A percentile compares a stretch with the other conserved stretches of the same genome.
Evolutionary conservation across 2,888 invertebrate species (phyloP).

Genomic region (Himalopsyche japonica): DNA sequence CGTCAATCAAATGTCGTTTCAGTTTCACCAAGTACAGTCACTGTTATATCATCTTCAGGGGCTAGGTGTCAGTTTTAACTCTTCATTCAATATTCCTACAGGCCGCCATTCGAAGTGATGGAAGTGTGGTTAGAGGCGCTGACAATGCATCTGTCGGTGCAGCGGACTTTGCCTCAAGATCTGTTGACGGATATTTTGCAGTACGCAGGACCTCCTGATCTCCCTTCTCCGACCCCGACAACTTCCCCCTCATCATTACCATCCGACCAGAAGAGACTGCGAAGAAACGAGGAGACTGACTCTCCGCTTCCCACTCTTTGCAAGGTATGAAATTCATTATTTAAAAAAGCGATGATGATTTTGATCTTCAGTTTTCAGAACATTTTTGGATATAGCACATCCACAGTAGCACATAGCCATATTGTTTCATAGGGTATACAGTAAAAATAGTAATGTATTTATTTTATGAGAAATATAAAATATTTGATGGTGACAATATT

Average conservation of each 20-base stretch:
- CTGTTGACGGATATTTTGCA: slow-evolving; percentile 76
- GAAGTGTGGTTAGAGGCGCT: slow-evolving; percentile 86
- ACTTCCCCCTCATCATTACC: background rate
- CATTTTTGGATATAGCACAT: too few species aligned
- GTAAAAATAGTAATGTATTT: too few species aligned
- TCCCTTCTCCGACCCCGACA: background rate
- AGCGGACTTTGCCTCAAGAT: slow-evolving; percentile 66
- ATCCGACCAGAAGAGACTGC: background rate
- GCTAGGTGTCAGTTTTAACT: background rate
- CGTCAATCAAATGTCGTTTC: too few species aligned
- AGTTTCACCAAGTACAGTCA: too few species aligned
- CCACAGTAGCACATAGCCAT: too few species aligned
- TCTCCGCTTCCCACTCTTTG: background rate
- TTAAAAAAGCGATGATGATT: too few species aligned
- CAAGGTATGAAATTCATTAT: background rate
- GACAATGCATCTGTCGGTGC: slow-evolving; percentile 70
- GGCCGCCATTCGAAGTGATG: slow-evolving; percentile 87
- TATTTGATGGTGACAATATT: too few species aligned
- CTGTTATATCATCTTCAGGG: too few species aligned
- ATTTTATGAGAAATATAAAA: too few species aligned
- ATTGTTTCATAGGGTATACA: too few species aligned
- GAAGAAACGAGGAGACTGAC: background rate
- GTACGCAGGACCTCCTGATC: slow-evolving; percentile 57
- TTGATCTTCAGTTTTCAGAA: too few species aligned
- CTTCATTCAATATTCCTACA: slow-evolving; percentile 45